phyloP scores from a whole-genome alignment of 2,797 vertebrate species.

The Mormyrops attenuatus region DNA sequence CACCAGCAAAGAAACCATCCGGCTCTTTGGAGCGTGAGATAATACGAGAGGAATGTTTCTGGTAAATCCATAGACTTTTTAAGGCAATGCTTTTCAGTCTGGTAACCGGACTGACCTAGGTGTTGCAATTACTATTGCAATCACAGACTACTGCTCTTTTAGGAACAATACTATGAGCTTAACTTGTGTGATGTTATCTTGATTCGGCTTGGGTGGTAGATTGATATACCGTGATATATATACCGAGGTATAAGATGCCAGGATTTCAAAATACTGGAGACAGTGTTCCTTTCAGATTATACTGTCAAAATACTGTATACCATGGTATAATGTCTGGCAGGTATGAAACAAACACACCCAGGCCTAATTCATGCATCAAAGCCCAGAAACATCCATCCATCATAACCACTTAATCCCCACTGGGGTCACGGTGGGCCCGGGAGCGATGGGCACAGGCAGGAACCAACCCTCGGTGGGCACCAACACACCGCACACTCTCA shows the following conservation, averaged over 20 bases:
- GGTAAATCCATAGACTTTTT: neutral
- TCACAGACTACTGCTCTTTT: neutral
- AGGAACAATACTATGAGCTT: neutral
- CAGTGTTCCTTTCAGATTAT: neutral
- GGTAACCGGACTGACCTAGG: neutral
- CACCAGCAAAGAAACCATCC: conserved; percentile 29
- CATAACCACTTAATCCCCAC: no score
- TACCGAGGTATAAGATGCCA: neutral
- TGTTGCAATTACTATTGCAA: neutral
- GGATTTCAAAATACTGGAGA: neutral
- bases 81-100: neutral
- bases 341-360: neutral
- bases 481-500: no score
- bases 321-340: neutral
- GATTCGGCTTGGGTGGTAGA: neutral
- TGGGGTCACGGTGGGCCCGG: no score
- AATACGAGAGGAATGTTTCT: neutral
- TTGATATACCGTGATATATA: neutral
- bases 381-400: no score
- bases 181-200: neutral
- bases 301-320: neutral
- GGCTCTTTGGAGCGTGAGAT: conserved; percentile 20
- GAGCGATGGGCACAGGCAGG: no score
- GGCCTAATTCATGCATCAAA: neutral
- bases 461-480: no score